Evolutionary conservation across 2,888 invertebrate genomes (phyloP), one percentile per base, ranked within the genome.

Genomic region (Ommatoiulus sabulosus): DNA sequence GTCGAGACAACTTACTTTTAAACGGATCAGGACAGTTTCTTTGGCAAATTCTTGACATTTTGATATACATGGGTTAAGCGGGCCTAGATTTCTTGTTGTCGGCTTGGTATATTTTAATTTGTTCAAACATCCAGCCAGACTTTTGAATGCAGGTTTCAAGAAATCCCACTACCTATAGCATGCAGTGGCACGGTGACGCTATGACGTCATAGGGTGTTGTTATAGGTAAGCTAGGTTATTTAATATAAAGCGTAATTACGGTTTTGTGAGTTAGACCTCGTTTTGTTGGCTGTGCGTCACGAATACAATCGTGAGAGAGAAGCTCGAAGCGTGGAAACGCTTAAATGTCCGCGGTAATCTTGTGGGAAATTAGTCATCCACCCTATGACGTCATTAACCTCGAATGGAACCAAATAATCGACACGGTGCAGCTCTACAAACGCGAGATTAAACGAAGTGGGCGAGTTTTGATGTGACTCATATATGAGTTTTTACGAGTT

Each of bases 251-350:
- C 57, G 3, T 57, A 57, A 57, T 57, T 57, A 15, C 57, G 57
- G 63, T 63, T n/a, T 63, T 7, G 7, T 20, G 20, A n/a, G 63
- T 20, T n/a, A 7, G n/a, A 20, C 63, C 63, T n/a, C n/a, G 63
- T 63, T 63, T 63, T 63, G 63, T 0, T 63, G n/a, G 63, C 63
- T 63, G 63, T n/a, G 63, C n/a, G 17, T 63, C 63, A 63, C 63
- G 63, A 20, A 63, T 63, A 17, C 63, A 63, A 20, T 63, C 63
- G 63, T 63, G 20, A 6, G 63, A n/a, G 52, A 52, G 57, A 57
- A 63, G n/a, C n/a, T 63, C 63, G n/a, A 63, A n/a, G 63, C 63
- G 63, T 63, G 63, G 63, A 63, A 63, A 63, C 20, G 20, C 63
- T 20, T 63, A 63, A 35, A 63, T n/a, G 20, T 63, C 63, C 63